phyloP scores from a whole-genome alignment of 2,113 vertebrate genomes.

The Aldabrachelys gigantea region DNA sequence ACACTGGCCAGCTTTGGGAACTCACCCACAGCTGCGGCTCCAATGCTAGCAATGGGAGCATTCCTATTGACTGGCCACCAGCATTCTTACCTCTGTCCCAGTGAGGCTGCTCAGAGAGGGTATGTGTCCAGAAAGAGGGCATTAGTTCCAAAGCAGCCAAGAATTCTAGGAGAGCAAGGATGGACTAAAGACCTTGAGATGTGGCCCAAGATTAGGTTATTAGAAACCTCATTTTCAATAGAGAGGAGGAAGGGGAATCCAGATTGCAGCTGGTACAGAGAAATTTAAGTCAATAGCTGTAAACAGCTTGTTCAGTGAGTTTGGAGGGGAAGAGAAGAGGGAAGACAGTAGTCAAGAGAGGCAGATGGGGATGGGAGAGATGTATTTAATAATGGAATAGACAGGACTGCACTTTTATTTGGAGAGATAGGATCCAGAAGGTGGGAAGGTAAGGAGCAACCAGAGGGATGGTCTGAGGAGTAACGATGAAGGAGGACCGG shows the following conservation, averaged over 20 bases:
- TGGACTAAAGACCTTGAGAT: not conserved
- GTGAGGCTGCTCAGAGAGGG: not conserved
- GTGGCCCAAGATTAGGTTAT: not conserved
- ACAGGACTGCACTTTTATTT: not conserved
- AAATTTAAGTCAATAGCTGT: no score
- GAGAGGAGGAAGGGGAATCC: not conserved
- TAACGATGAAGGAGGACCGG: fast-evolving
- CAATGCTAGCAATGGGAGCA: not conserved
- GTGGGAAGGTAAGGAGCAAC: fast-evolving
- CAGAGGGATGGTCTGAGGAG: not conserved
- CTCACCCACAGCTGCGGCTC: not conserved
- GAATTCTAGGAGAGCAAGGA: not conserved
- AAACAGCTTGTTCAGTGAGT: fast-evolving
- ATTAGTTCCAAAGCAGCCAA: not conserved
- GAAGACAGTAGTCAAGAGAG: fast-evolving
- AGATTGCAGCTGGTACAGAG: no score
- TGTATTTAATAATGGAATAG: not conserved
- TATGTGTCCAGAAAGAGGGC: fast-evolving
- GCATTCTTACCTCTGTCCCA: not conserved
- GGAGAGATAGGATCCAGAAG: not conserved
- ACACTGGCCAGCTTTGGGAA: not conserved
- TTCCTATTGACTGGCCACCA: not conserved
- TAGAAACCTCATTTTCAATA: not conserved
- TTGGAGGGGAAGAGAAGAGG: not conserved
- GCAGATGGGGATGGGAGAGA: fast-evolving